A percentile compares a stretch with the other conserved stretches of the same genome.
Evolutionary conservation across 35 echinoderm and acorn worm species (phyloP).

Genomic region (Heliocidaris erythrogramma): DNA sequence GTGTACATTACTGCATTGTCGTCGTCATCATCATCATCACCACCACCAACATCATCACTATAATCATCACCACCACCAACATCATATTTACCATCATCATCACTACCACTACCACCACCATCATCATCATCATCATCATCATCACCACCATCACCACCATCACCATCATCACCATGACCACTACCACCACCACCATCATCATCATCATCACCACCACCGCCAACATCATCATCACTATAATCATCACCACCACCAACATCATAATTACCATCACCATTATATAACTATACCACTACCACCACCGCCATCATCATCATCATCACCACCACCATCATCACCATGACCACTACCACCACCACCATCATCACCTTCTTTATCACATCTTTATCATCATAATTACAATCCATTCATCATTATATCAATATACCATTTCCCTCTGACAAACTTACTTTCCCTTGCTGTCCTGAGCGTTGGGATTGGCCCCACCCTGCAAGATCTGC

Average conservation of each 20-base stretch:
- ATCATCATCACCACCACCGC: not conserved
- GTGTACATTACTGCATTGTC: not conserved
- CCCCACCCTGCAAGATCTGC: constrained; percentile 75
- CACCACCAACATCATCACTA: not conserved
- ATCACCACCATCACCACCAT: not conserved
- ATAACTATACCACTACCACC: too few relatives aligned
- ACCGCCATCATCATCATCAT: not conserved
- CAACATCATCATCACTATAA: not conserved
- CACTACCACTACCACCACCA: not conserved
- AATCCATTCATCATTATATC: too few relatives aligned
- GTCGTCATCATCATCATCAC: not conserved
- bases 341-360: not conserved
- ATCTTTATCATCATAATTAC: not conserved
- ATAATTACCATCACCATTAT: not conserved
- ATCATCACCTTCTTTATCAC: not conserved
- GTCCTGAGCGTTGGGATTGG: constrained; percentile 84
- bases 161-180: not conserved
- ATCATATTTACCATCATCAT: not conserved
- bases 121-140: not conserved
- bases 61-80: not conserved
- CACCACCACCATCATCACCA: not conserved
- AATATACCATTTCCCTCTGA: not conserved
- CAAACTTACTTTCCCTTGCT: constrained; percentile 82
- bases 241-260: not conserved
- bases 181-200: not conserved